Percentiles rank a stretch among this genome's conserved stretches.
Evolutionary conservation across 2,888 invertebrate genomes (phyloP).

Genomic region (Hermodice carunculata): DNA sequence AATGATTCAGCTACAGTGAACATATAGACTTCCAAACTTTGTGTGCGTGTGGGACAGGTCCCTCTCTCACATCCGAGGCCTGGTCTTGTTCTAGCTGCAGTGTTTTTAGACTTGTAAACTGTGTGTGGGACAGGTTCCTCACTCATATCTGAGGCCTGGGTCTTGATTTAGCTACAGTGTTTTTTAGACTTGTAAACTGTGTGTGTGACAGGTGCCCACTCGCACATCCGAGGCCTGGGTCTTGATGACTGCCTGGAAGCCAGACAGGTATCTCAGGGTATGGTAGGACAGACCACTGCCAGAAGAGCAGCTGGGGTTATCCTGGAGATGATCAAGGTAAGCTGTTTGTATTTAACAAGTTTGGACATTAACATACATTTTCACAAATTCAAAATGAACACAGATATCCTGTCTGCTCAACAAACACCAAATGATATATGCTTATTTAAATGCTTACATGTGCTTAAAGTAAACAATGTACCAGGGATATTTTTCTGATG

Average conservation of each 20-base stretch:
- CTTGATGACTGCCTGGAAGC: conserved; percentile 95
- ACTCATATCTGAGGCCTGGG: conserved; percentile 98
- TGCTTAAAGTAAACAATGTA: no score
- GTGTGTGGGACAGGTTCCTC: conserved; percentile 78
- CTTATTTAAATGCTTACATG: no score
- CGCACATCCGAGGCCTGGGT: conserved; percentile 97
- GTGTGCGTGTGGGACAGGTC: no score
- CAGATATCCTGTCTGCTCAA: no score
- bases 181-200: neutral
- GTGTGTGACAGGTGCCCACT: conserved; percentile 83
- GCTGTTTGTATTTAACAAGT: no score
- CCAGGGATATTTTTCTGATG: no score
- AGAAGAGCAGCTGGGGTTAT: conserved; percentile 95
- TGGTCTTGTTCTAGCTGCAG: neutral
- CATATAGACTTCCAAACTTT: no score
- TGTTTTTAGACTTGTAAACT: neutral
- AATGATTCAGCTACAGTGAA: no score
- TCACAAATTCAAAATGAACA: no score
- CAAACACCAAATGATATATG: no score
- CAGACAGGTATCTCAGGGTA: conserved; percentile 91
- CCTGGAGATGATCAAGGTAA: conserved; percentile 91
- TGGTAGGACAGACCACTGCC: conserved; percentile 93
- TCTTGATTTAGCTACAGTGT: conserved; percentile 75
- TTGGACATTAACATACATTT: no score
- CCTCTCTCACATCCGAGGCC: neutral